Evolutionary conservation across 2,797 vertebrate species (phyloP).

Genomic region (Melanogrammus aeglefinus): DNA sequence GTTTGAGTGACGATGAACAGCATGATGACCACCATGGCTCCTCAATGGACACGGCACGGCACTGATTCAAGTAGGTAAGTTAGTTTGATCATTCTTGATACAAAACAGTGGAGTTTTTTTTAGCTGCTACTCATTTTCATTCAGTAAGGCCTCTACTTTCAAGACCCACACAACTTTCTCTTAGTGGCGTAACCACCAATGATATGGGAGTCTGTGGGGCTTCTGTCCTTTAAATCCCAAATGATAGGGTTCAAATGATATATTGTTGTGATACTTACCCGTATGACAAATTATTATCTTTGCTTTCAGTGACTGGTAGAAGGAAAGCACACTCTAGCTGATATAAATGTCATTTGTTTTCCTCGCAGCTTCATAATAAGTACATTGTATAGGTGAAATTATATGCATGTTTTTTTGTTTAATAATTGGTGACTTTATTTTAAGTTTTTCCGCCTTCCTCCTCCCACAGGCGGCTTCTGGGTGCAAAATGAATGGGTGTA

Average conservation of each 20-base stretch:
- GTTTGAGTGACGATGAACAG: slow-evolving; percentile 19
- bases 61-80: slow-evolving; percentile 28
- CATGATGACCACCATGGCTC: slow-evolving; percentile 21
- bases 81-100: neutral
- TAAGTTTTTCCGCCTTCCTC: neutral
- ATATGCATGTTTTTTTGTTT: neutral
- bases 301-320: neutral
- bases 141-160: neutral
- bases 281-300: neutral
- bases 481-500: neutral
- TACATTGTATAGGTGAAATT: neutral
- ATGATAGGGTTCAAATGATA: neutral
- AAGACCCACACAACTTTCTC: slow-evolving; percentile 25
- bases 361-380: neutral
- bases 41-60: slow-evolving; percentile 44
- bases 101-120: neutral
- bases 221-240: neutral
- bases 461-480: neutral
- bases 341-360: neutral
- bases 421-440: neutral
- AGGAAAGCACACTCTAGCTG: neutral
- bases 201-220: neutral
- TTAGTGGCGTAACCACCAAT: slow-evolving; percentile 24
- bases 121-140: neutral
- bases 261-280: too few relatives aligned